Evolutionary conservation across 2,888 invertebrate genomes (phyloP).

Genomic region (Lithophane semibrunnea): DNA sequence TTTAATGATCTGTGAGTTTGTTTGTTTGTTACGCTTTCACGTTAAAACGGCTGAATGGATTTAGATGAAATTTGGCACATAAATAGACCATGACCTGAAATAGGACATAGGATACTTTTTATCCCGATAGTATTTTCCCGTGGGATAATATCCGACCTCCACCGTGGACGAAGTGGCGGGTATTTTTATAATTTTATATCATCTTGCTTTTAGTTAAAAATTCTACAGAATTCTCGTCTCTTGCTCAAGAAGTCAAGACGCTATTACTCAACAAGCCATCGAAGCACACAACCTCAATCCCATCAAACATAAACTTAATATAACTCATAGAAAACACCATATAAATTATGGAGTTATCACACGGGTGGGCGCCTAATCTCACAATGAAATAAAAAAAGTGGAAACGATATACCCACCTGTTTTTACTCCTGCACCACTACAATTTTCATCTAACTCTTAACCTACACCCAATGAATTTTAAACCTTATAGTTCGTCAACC

Average conservation of each 20-base stretch:
- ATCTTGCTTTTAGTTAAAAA: too few relatives aligned
- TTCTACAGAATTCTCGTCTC: neutral
- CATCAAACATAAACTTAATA: constrained; percentile 39
- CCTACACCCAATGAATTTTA: neutral
- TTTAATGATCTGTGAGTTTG: too few relatives aligned
- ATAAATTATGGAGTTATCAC: constrained; percentile 57
- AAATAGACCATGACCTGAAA: too few relatives aligned
- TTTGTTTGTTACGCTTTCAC: too few relatives aligned
- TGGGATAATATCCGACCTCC: too few relatives aligned
- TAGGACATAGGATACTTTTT: too few relatives aligned
- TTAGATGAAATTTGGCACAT: too few relatives aligned
- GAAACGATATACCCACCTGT: constrained; percentile 78
- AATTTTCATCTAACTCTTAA: constrained; percentile 20
- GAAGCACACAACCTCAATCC: constrained; percentile 24
- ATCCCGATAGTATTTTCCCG: too few relatives aligned
- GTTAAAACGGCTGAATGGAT: too few relatives aligned
- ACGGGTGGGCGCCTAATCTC: constrained; percentile 67
- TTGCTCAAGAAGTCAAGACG: constrained; percentile 6
- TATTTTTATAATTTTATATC: too few relatives aligned
- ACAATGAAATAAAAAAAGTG: constrained; percentile 75
- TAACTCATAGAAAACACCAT: constrained; percentile 57
- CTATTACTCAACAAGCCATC: constrained; percentile 29
- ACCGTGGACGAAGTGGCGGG: too few relatives aligned
- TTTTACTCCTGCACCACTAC: constrained; percentile 56
- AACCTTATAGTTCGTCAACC: constrained; percentile 14